Base-by-base conservation (phyloP, 2,113 vertebrate genomes). In the Rallus limicola region DNA sequence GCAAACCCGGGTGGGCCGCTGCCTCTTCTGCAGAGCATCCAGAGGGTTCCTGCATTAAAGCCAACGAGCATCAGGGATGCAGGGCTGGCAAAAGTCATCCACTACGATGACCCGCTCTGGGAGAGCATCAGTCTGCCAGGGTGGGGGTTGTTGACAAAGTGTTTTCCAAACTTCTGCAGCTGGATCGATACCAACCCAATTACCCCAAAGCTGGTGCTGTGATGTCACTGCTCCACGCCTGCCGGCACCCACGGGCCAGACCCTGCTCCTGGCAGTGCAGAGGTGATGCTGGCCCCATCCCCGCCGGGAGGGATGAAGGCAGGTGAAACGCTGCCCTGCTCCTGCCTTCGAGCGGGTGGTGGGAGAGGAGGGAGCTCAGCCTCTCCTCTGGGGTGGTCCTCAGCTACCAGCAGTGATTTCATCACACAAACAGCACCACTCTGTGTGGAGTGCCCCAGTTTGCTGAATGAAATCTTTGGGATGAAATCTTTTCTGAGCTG, bases 111-210 rank as follows among this genome's bases (percentile, higher is more conserved):
- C 33, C 40, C 0, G 2, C 75, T 60, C 70, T 13, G 74, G 69
- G 52, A 46, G 10, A 68, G 90, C 81, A 71, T 53, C 80, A 0
- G 2, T 42, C 52, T 52, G 53, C 68, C 4, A 0, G 71, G 79
- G 65, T 2, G 1, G 75, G 34, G 31, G 50, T 11, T 80, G 72
- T 93, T 90, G 92, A 74, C 88, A 60, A 90, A 96, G 86, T 93
- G 86, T 63, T 90, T 93, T 34, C 88, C 92, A 71, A 95, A 94
- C 96, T 97, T 92, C 72, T 94, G 93, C 72, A 84, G 92, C 88
- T 78, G 85, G 79, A 82, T 94, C 82, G 1, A 76, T 92, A 78
- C 8, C 79, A 44, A 58, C 55, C 0, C 11, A 62, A 77, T 77
- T 62, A 36, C n/a, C 82, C 87, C 86, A 28, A 16, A 65, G 9